Percentiles rank a stretch among this genome's conserved stretches.
These are phyloP conservation scores for Sogatella furcifera DNA, from an alignment of 1,140 invertebrate genomes.

Conservation along the genomic window DNA sequence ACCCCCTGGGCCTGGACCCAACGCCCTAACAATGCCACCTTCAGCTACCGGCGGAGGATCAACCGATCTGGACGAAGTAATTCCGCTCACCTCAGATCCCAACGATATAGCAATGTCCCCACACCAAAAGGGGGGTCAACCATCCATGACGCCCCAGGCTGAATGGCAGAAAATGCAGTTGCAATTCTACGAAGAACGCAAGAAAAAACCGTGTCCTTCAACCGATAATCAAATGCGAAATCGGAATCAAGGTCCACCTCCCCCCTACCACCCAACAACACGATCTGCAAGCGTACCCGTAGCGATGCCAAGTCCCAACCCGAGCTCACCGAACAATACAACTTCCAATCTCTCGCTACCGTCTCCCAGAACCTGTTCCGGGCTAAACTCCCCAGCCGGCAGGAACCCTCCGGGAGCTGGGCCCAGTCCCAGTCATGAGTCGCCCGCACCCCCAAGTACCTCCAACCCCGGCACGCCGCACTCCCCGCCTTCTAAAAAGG, in stretches of 20 bases:
- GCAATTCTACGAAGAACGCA: slow-evolving; percentile 62
- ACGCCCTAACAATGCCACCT: slow-evolving; percentile 26
- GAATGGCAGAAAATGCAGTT: slow-evolving; percentile 86
- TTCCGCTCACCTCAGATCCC: slow-evolving; percentile 1
- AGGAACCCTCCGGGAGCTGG: slow-evolving; percentile 39
- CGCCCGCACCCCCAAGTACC: slow-evolving; percentile 35
- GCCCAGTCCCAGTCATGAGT: slow-evolving; percentile 50
- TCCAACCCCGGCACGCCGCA: slow-evolving; percentile 58
- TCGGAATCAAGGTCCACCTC: slow-evolving; percentile 64
- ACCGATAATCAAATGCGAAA: slow-evolving; percentile 13
- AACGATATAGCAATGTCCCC: slow-evolving; percentile 3
- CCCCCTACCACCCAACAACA: slow-evolving; percentile 71
- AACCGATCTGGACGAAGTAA: slow-evolving; percentile 17
- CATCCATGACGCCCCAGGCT: slow-evolving; percentile 36
- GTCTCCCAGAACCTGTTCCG: slow-evolving; percentile 54
- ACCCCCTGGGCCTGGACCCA: slow-evolving; percentile 22
- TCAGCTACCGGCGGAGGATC: background rate
- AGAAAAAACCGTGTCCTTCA: slow-evolving; percentile 38
- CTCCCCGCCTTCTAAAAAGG: slow-evolving; percentile 28
- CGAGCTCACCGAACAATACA: slow-evolving; percentile 56
- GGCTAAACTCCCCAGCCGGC: slow-evolving; percentile 55
- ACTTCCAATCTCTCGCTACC: slow-evolving; percentile 58
- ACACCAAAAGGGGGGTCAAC: background rate
- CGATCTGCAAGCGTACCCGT: slow-evolving; percentile 76
- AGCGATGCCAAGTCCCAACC: slow-evolving; percentile 58